Evolutionary conservation across 64 coral and sea anemone species (phyloP).

Genomic region (Montipora cactus): DNA sequence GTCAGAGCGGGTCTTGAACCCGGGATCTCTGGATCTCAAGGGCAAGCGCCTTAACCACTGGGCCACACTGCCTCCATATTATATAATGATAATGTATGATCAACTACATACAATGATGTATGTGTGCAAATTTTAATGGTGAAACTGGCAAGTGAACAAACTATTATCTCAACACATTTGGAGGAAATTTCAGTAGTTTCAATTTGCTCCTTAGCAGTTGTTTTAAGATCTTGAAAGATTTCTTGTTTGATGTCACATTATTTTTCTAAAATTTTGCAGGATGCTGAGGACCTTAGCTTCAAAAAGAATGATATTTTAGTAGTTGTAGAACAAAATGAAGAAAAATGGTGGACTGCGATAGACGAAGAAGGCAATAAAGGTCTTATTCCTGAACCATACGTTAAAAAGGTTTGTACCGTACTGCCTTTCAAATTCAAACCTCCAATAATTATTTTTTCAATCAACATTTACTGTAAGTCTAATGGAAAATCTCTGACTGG

Average conservation of each 20-base stretch:
- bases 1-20: no score
- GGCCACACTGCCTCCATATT: no score
- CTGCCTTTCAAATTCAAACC: neutral
- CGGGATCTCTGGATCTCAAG: no score
- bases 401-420: conserved; percentile 77
- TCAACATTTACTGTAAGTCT: no score
- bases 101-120: no score
- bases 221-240: neutral
- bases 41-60: no score
- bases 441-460: no score
- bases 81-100: no score
- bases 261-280: conserved; percentile 47
- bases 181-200: neutral
- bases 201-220: neutral
- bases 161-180: no score
- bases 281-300: conserved; percentile 96
- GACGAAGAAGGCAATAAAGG: conserved; percentile 77
- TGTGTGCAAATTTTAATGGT: no score
- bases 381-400: conserved; percentile 95
- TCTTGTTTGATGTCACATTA: neutral
- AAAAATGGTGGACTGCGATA: conserved; percentile 94
- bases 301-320: conserved; percentile 98
- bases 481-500: no score
- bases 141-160: no score
- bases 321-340: conserved; percentile 94